Percentiles rank a stretch among this genome's conserved stretches.
Conservation (phyloP, 2,888 invertebrate genomes). For the Trichopria drosophilae region DNA sequence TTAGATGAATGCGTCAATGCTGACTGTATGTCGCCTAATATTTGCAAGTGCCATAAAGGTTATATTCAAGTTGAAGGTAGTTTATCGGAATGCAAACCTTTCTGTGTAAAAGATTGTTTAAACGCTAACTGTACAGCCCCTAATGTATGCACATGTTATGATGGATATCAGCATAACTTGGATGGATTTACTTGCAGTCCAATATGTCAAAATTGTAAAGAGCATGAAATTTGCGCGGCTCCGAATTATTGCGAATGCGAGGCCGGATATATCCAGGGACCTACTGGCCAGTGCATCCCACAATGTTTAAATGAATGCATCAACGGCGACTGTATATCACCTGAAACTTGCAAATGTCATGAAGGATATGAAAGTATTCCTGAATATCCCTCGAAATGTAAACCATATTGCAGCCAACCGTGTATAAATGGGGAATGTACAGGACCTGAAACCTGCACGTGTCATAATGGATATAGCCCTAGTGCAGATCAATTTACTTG, state of each 20-base stretch:
- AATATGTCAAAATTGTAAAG: slow-evolving; percentile 62
- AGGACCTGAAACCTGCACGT: slow-evolving; percentile 53
- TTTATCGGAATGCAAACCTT: no score
- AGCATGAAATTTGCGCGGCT: slow-evolving; percentile 58
- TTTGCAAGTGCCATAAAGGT: slow-evolving; percentile 56
- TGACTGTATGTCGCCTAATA: slow-evolving; percentile 57
- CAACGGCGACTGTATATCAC: slow-evolving; percentile 53
- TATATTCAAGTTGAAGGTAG: slow-evolving; percentile 51
- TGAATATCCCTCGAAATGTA: no score
- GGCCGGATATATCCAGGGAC: no score
- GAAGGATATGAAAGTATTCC: slow-evolving; percentile 24
- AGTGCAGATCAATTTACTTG: slow-evolving; percentile 54
- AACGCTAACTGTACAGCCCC: no score
- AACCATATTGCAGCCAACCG: slow-evolving; percentile 49
- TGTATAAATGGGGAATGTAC: slow-evolving; percentile 61
- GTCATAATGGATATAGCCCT: slow-evolving; percentile 56
- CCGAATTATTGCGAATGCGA: slow-evolving; percentile 64
- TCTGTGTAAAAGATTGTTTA: no score
- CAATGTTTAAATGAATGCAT: no score
- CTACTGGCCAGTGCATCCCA: no score
- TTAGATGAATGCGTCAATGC: slow-evolving; percentile 58
- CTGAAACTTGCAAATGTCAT: slow-evolving; percentile 56
- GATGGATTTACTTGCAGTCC: slow-evolving; percentile 58
- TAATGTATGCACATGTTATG: no score
- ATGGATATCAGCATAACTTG: no score